Evolutionary conservation across 2,888 invertebrate genomes (phyloP), one percentile per base, ranked within the genome.

Genomic region (Alcis repandata): DNA sequence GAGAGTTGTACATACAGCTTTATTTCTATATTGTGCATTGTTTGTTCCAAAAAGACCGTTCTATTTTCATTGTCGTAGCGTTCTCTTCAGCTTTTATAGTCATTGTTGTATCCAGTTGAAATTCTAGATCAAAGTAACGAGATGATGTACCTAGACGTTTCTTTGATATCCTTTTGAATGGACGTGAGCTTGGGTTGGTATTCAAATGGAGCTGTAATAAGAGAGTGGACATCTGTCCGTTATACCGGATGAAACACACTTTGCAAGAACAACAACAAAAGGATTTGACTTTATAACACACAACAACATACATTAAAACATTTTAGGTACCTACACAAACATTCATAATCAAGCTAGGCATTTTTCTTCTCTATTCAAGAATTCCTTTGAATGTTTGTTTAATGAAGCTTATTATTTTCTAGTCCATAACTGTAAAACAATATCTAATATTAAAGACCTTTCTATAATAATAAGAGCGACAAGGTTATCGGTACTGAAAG

Each of bases 91-190:
- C 11, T 36, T 11, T 20, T 33, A 20, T 19, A 36, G 13, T n/a
- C 51, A 36, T 52, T 52, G 51, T 51, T 43, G 6, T 43, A 19
- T 36, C 38, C 13, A 11, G 51, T 19, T 36, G 51, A 52, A 52
- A 36, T 52, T 36, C 36, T 36, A 36, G 36, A 36, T 36, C 13
- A 52, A 52, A 52, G 36, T 38, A 70, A 85, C 27, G 78, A 53
- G 48, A 17, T 67, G 0, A 76, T 82, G 13, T 58, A 72, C 40
- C 40, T 40, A 61, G 43, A 45, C 38, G 17, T 32, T 32, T 49
- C 48, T 17, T 46, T 49, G 32, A 32, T 32, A 49, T 32, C 48
- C 2, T 49, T 32, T 11, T 49, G 48, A 49, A 48, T 48, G 8
- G 19, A 48, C 11, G 0, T 8, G n/a, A 4, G 45, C 45, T 45